Evolutionary conservation across 30 jellyfish, hydroid and myxozoan species (phyloP).

Genomic region (Aurelia aurita complex sp. Pacific): DNA sequence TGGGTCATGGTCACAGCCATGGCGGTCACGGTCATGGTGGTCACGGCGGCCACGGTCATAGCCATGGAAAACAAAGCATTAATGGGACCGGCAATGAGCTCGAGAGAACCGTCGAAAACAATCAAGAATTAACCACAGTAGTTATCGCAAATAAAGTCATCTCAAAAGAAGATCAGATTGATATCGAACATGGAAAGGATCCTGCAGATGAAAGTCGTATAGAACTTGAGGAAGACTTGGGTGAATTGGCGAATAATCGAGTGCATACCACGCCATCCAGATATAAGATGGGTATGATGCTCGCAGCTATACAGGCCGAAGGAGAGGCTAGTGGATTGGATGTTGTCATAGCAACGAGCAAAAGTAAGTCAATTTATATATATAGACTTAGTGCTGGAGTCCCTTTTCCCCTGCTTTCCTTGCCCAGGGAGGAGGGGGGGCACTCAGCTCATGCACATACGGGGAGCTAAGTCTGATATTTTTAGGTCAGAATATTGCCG

Average conservation of each 20-base stretch:
- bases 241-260: slow-evolving; percentile 18
- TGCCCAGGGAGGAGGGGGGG: no score
- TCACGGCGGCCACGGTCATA: slow-evolving; percentile 51
- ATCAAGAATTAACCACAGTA: slow-evolving; percentile 24
- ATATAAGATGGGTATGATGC: slow-evolving; percentile 71
- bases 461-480: no score
- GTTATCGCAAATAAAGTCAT: slow-evolving; percentile 38
- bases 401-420: no score
- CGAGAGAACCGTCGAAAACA: background rate
- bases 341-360: no score
- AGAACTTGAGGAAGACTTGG: background rate
- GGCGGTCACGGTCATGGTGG: slow-evolving; percentile 65
- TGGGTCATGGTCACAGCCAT: slow-evolving; percentile 65
- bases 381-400: no score
- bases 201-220: background rate
- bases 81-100: background rate
- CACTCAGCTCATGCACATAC: no score
- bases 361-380: no score
- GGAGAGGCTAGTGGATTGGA: background rate
- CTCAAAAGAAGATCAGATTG: slow-evolving; percentile 1
- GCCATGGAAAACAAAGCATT: slow-evolving; percentile 19
- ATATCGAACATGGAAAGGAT: background rate
- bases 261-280: slow-evolving; percentile 45
- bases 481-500: no score
- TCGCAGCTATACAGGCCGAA: slow-evolving; percentile 63